Base-by-base conservation (phyloP, 2,797 vertebrate species). In the Labeo calbasu region DNA sequence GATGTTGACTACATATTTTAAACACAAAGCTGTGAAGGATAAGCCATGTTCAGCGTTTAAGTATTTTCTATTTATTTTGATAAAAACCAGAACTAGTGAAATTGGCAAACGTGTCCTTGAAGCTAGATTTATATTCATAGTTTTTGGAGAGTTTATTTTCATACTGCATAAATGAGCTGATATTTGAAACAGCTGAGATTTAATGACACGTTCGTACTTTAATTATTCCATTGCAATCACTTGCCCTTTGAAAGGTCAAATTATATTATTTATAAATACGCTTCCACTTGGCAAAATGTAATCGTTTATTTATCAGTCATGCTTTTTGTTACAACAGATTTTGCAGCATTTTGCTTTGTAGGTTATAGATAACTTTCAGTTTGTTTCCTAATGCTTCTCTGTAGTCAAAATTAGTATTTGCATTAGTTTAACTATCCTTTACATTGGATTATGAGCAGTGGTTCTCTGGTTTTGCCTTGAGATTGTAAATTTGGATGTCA, bases 221-320 rank as follows among this genome's bases (percentile, higher is more conserved):
- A 84, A 79, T 76, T 68, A 82, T 59, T 50, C 19, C 71, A 75
- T 86, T 55, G 76, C n/a, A 76, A 70, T 81, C 75, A 77, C 59
- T 84, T 66, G 46, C 55, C 73, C 69, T 82, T 66, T 61, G 66
- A 87, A 88, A 86, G 77, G 86, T 87, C 79, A 87, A 68, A 79
- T 77, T 77, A 7, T 61, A 14, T 68, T 72, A 84, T 84, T 80
- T 65, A 76, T 55, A 75, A 87, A 59, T 43, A 57, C 36, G 51
- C 82, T 81, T 75, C 69, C 19, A 36, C 66, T 46, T 76, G 25
- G n/a, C 72, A 40, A 14, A 85, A 68, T 79, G 21, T 32, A 82
- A 87, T 79, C 15, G 84, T 84, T 82, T 82, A 36, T 86, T 82
- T 80, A 81, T 87, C 82, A 83, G 84, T 80, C 66, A 51, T 46